Evolutionary conservation across 2,113 vertebrate genomes (phyloP).

Genomic region (Hemicordylus capensis): DNA sequence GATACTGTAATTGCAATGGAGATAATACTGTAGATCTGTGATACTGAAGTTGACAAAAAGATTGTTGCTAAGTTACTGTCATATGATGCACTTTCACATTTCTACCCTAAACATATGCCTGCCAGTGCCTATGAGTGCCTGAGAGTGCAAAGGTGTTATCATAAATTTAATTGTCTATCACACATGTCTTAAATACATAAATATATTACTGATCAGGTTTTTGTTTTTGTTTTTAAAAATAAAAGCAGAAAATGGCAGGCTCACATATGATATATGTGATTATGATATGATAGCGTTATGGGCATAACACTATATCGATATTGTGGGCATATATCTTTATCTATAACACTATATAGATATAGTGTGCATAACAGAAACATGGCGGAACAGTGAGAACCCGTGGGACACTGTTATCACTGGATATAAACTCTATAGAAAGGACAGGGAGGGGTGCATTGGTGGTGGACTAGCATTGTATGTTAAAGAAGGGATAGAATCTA

Average conservation of each 20-base stretch:
- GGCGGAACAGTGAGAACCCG: no score
- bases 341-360: no score
- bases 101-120: conserved; percentile 11
- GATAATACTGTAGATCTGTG: neutral
- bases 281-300: no score
- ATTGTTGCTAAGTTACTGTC: neutral
- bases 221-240: conserved; percentile 11
- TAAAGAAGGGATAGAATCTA: no score
- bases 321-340: no score
- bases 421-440: no score
- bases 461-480: no score
- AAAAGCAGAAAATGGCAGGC: conserved; percentile 25
- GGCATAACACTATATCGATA: no score
- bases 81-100: neutral
- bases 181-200: conserved; percentile 4
- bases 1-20: neutral
- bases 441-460: no score
- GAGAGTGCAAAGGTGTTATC: neutral
- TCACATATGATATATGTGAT: no score
- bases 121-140: neutral
- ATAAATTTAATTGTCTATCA: neutral
- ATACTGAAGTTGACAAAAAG: neutral
- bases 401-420: no score
- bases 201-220: neutral
- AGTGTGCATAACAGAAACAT: no score